Base-by-base conservation (phyloP, 2,888 invertebrate genomes). In the Macropis europaea region DNA sequence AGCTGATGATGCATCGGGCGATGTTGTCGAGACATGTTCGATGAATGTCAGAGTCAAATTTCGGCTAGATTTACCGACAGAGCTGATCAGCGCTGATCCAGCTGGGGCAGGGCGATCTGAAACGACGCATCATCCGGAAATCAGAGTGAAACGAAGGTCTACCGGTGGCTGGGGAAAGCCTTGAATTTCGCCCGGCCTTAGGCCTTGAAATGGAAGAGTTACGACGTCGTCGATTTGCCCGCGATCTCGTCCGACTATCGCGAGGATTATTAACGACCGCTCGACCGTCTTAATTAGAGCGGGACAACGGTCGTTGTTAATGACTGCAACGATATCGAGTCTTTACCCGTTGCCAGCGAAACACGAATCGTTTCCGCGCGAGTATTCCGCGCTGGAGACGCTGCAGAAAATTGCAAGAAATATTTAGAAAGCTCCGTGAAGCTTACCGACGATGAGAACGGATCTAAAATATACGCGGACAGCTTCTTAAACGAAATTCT, bases 61-160 rank as follows among this genome's bases (percentile, higher is more conserved):
- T n/a, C n/a, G n/a, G n/a, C n/a, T n/a, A n/a, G n/a, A n/a, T n/a
- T n/a, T n/a, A n/a, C n/a, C n/a, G n/a, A n/a, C n/a, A n/a, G n/a
- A n/a, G n/a, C n/a, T n/a, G n/a, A n/a, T n/a, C n/a, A n/a, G n/a
- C n/a, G n/a, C n/a, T n/a, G n/a, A n/a, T n/a, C n/a, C n/a, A n/a
- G n/a, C n/a, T n/a, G n/a, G n/a, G n/a, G n/a, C n/a, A n/a, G n/a
- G n/a, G n/a, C 54, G 53, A 36, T 43, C 45, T 67, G 62, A 57
- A 63, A 59, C 42, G 64, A 50, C 47, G 38, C 32, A 71, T 67
- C 59, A 45, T 57, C 60, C 59, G 67, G 60, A 66, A 75, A 74
- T 74, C 67, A 67, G 61, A 76, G 71, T 52, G 63, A 40, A 63
- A 63, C 42, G 56, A 61, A 54, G 54, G 60, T 38, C 61, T 38